Conservation (phyloP, 2,888 invertebrate genomes). For the Lepidochitona cinerea region DNA sequence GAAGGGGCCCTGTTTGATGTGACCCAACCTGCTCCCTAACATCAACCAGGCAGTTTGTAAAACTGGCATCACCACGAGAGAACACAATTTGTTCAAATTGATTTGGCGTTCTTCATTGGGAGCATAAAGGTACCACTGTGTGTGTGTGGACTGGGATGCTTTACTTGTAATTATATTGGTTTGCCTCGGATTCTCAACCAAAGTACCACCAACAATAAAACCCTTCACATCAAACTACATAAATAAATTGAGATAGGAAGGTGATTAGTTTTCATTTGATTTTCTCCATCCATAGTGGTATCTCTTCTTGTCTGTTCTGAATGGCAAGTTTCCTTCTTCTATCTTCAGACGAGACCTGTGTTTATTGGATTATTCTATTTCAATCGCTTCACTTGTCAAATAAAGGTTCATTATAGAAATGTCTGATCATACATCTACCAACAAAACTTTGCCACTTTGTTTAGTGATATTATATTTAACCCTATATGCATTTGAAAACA, state of each 20-base stretch:
- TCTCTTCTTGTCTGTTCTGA: neutral
- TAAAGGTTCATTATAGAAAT: too few relatives aligned
- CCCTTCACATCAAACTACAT: neutral
- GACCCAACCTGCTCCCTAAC: neutral
- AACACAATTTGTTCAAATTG: conserved; percentile 8
- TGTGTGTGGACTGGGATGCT: too few relatives aligned
- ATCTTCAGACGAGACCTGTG: too few relatives aligned
- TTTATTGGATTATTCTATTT: too few relatives aligned
- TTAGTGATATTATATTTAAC: too few relatives aligned
- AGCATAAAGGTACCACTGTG: too few relatives aligned
- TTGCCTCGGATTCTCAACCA: neutral
- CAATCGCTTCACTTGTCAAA: too few relatives aligned
- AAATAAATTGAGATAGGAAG: neutral
- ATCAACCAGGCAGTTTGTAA: neutral
- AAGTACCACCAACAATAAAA: neutral
- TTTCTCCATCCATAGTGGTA: neutral
- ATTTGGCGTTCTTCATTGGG: neutral
- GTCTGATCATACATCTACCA: too few relatives aligned
- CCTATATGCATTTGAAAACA: too few relatives aligned
- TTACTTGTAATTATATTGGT: neutral
- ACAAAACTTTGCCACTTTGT: too few relatives aligned
- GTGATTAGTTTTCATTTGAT: conserved; percentile 5
- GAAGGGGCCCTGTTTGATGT: neutral
- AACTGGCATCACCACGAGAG: neutral
- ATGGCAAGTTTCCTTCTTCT: too few relatives aligned